Conservation (phyloP, 2,888 invertebrate genomes). For the Pharmacophagus antenor region DNA sequence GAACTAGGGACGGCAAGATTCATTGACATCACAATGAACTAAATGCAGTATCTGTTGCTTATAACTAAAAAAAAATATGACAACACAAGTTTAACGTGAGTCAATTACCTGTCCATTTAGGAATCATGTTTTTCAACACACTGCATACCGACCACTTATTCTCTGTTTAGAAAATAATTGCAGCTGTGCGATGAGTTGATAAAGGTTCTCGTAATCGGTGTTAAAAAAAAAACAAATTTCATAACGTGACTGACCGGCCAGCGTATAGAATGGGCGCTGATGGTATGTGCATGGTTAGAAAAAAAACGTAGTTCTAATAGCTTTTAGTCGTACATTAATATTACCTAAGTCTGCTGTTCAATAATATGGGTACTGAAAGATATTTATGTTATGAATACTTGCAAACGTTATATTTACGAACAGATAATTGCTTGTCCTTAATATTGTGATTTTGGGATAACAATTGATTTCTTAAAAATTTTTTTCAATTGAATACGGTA, state of each 20-base stretch:
- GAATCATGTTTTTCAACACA: conserved; percentile 39
- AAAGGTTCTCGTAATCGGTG: conserved; percentile 26
- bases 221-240: conserved; percentile 20
- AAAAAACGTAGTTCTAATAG: background rate
- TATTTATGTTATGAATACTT: background rate
- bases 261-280: conserved; percentile 6
- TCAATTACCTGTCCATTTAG: conserved; percentile 49
- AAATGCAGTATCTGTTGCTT: background rate
- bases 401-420: too few species aligned
- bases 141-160: conserved; percentile 51
- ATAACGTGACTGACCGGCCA: conserved; percentile 8
- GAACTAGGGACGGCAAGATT: too few species aligned
- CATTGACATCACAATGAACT: background rate
- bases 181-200: conserved; percentile 34
- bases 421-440: too few species aligned
- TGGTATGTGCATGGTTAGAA: conserved; percentile 17
- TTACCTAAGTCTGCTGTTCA: background rate
- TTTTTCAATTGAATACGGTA: too few species aligned
- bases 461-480: too few species aligned
- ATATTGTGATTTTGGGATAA: too few species aligned
- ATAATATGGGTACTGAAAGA: background rate
- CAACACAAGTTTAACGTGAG: conserved; percentile 24
- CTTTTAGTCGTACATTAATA: background rate
- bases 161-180: conserved; percentile 41
- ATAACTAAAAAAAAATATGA: background rate